Percentiles rank a stretch among this genome's conserved stretches.
Conservation (phyloP, 2,113 vertebrate species). For the Crypturellus undulatus region DNA sequence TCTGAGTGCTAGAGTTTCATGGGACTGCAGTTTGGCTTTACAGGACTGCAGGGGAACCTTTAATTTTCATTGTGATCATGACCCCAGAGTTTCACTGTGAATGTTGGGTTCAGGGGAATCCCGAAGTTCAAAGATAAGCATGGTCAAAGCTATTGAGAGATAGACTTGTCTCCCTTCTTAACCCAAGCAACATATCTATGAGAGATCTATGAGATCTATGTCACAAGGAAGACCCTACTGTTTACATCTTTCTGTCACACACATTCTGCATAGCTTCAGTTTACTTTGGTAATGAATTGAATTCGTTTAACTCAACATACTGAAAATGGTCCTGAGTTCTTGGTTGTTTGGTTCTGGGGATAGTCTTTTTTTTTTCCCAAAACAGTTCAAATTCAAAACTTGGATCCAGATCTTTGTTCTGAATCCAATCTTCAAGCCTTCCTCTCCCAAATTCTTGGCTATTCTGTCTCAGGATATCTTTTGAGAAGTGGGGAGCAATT, state of each 20-base stretch:
- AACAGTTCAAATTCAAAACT: constrained; percentile 3
- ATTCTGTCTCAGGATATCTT: not conserved
- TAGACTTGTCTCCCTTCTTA: not conserved
- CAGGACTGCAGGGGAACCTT: constrained; percentile 22
- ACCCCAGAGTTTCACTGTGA: constrained; percentile 41
- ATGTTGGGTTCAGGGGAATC: constrained; percentile 51
- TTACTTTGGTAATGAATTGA: not conserved
- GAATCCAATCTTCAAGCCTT: not conserved
- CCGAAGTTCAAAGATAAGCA: constrained; percentile 46
- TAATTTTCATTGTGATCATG: not conserved
- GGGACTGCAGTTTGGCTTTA: constrained; percentile 33
- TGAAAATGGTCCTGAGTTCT: not conserved
- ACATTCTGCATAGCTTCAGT: constrained; percentile 15
- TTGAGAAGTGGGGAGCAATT: not conserved
- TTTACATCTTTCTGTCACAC: not conserved
- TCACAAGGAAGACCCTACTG: not conserved
- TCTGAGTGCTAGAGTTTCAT: not conserved
- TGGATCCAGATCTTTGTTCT: not conserved
- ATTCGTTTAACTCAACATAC: not conserved
- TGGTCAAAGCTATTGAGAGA: not conserved
- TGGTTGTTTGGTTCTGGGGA: not conserved
- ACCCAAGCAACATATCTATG: not conserved
- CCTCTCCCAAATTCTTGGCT: constrained; percentile 14
- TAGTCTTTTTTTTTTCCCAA: not conserved
- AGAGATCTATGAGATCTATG: not conserved